Conservation (phyloP, 2,888 invertebrate genomes). For the Chalcosyrphus nemorum region DNA sequence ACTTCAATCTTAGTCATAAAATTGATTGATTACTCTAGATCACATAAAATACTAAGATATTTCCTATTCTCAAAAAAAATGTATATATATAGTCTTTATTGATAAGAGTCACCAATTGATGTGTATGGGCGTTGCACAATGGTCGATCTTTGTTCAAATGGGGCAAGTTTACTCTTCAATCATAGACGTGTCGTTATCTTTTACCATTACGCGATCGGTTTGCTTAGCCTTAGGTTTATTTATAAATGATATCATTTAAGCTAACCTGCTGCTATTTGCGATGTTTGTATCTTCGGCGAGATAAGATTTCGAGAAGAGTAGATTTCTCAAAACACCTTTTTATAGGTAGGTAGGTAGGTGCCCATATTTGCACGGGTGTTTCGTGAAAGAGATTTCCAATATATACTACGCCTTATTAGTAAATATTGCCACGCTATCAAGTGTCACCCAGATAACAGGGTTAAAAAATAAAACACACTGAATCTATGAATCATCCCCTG, state of each 20-base stretch:
- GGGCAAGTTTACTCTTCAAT: slow-evolving; percentile 61
- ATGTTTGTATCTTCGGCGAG: slow-evolving; percentile 48
- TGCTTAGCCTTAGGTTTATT: slow-evolving; percentile 52
- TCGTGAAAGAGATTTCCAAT: slow-evolving; percentile 48
- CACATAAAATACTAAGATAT: slow-evolving; percentile 32
- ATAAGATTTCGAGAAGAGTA: slow-evolving; percentile 64
- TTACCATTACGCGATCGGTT: slow-evolving; percentile 52
- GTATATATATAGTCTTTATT: slow-evolving; percentile 29
- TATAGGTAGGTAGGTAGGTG: slow-evolving; percentile 1
- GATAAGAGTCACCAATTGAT: too few relatives aligned
- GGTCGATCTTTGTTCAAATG: slow-evolving; percentile 56
- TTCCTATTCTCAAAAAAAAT: slow-evolving; percentile 33
- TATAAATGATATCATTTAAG: slow-evolving; percentile 63
- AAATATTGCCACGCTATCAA: slow-evolving; percentile 56
- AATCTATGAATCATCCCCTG: slow-evolving; percentile 42
- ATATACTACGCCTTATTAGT: slow-evolving; percentile 58
- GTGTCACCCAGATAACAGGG: slow-evolving; percentile 61
- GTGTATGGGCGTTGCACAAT: too few relatives aligned
- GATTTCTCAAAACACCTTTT: slow-evolving; percentile 31
- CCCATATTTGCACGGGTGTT: slow-evolving; percentile 39
- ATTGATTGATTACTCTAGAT: slow-evolving; percentile 61
- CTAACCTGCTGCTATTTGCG: slow-evolving; percentile 72
- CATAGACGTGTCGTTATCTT: slow-evolving; percentile 58
- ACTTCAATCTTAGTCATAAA: slow-evolving; percentile 45
- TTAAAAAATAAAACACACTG: slow-evolving; percentile 26